Evolutionary conservation across 2,888 invertebrate genomes (phyloP).

Genomic region (Hirtodrosophila duncani): DNA sequence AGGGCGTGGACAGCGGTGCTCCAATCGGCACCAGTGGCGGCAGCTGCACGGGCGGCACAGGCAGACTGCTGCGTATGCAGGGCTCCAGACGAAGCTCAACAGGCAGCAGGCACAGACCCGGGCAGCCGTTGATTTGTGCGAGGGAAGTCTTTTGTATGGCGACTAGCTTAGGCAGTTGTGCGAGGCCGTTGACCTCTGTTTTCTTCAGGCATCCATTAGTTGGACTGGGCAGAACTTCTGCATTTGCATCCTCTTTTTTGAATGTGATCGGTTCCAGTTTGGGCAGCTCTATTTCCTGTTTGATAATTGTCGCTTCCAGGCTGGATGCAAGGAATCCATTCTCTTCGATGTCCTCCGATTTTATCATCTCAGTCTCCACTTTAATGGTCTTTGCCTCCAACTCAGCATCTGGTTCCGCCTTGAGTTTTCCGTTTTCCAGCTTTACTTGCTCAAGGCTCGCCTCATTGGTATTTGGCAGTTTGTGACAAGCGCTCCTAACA

Average conservation of each 20-base stretch:
- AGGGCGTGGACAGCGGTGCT: slow-evolving; percentile 52
- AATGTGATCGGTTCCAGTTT: slow-evolving; percentile 39
- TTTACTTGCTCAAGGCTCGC: too few species aligned
- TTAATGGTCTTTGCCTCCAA: slow-evolving; percentile 24
- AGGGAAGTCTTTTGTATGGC: slow-evolving; percentile 52
- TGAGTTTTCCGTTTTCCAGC: too few species aligned
- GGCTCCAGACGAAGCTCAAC: slow-evolving; percentile 49
- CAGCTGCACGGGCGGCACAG: slow-evolving; percentile 41
- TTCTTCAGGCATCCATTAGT: too few species aligned
- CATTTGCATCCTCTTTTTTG: slow-evolving; percentile 34
- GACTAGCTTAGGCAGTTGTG: slow-evolving; percentile 55
- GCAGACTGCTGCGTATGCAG: too few species aligned
- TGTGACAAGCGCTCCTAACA: background rate
- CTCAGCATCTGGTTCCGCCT: slow-evolving; percentile 16
- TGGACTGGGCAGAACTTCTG: too few species aligned
- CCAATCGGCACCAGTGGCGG: slow-evolving; percentile 63
- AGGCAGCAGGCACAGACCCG: slow-evolving; percentile 31
- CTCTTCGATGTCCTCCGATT: slow-evolving; percentile 22
- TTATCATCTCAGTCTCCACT: slow-evolving; percentile 43
- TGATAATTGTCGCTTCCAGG: slow-evolving; percentile 26
- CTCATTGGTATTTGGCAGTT: slow-evolving; percentile 7
- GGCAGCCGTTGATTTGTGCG: slow-evolving; percentile 7
- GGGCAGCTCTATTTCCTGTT: slow-evolving; percentile 33
- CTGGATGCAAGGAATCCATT: slow-evolving; percentile 3
- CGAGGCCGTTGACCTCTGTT: background rate